Conservation (phyloP, 2,797 vertebrate genomes). For the Pangasius mekongensis region DNA sequence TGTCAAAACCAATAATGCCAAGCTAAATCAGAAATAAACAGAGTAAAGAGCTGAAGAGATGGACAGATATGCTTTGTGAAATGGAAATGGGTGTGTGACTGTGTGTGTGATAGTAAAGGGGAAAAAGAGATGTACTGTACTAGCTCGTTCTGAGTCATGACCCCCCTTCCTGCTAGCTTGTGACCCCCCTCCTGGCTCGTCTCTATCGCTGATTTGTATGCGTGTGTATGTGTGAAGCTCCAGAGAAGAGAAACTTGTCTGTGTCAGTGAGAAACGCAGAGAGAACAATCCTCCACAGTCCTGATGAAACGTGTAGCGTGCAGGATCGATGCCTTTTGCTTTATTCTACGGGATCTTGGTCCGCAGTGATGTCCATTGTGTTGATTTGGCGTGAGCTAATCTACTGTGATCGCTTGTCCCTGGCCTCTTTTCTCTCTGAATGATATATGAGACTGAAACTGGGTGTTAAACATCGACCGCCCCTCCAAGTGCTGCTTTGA, state of each 20-base stretch:
- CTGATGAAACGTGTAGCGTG: background rate
- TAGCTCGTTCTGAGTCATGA: background rate
- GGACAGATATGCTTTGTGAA: background rate
- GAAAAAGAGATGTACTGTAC: slow-evolving; percentile 12
- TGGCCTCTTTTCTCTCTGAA: slow-evolving; percentile 16
- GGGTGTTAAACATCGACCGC: slow-evolving; percentile 1
- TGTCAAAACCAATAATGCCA: background rate
- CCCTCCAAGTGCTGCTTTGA: slow-evolving; percentile 13
- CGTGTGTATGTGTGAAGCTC: background rate
- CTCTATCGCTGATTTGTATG: slow-evolving; percentile 23
- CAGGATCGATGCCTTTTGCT: slow-evolving; percentile 22
- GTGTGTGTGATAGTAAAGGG: background rate
- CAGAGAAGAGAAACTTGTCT: slow-evolving; percentile 7
- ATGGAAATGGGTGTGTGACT: slow-evolving; percentile 27
- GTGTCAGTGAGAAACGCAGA: background rate
- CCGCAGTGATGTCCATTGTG: slow-evolving; percentile 15
- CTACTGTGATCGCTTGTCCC: slow-evolving; percentile 15
- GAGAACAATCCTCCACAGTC: slow-evolving; percentile 19
- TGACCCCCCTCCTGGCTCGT: slow-evolving; percentile 10
- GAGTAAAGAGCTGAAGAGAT: background rate
- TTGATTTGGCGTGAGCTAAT: slow-evolving; percentile 17
- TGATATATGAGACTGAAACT: slow-evolving; percentile 2
- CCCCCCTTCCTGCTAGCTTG: background rate
- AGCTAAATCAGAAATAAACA: background rate
- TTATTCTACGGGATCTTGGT: background rate